Percentiles rank a stretch among this genome's conserved stretches.
Evolutionary conservation across 2,113 vertebrate genomes (phyloP).

Genomic region (Tricholaema leucomelas): DNA sequence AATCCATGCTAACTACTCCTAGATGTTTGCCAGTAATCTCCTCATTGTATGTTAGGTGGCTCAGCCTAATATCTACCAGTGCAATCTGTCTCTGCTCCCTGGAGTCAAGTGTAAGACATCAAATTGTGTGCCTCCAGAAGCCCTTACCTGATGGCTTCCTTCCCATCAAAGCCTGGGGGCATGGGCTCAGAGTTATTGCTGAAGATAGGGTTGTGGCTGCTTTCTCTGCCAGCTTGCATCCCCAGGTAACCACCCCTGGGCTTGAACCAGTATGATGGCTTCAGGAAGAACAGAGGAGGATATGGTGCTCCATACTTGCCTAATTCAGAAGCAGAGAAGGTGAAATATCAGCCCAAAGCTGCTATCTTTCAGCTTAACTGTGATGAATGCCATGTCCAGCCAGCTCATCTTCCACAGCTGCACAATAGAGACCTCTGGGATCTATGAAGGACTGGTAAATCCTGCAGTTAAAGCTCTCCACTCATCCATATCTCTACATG

Average conservation of each 20-base stretch:
- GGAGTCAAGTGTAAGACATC: rapidly evolving
- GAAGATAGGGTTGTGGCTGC: slow-evolving; percentile 31
- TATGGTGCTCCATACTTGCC: slow-evolving; percentile 81
- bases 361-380: rapidly evolving
- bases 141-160: slow-evolving; percentile 88
- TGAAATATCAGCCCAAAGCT: background rate
- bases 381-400: rapidly evolving
- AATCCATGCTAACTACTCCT: no score
- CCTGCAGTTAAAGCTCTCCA: background rate
- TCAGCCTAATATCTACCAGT: background rate
- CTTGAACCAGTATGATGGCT: slow-evolving; percentile 82
- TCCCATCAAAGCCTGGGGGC: slow-evolving; percentile 84
- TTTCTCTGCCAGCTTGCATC: slow-evolving; percentile 59
- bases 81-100: background rate
- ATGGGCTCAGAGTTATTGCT: slow-evolving; percentile 76
- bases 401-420: rapidly evolving
- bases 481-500: rapidly evolving
- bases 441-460: rapidly evolving
- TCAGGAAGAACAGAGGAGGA: slow-evolving; percentile 83
- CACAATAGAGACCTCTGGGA: rapidly evolving
- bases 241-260: background rate
- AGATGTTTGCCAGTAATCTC: rapidly evolving
- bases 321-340: slow-evolving; percentile 11
- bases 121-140: rapidly evolving
- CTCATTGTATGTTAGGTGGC: rapidly evolving